Evolutionary conservation across 2,113 vertebrate genomes (phyloP).

Genomic region (Nycticryphes semicollaris): DNA sequence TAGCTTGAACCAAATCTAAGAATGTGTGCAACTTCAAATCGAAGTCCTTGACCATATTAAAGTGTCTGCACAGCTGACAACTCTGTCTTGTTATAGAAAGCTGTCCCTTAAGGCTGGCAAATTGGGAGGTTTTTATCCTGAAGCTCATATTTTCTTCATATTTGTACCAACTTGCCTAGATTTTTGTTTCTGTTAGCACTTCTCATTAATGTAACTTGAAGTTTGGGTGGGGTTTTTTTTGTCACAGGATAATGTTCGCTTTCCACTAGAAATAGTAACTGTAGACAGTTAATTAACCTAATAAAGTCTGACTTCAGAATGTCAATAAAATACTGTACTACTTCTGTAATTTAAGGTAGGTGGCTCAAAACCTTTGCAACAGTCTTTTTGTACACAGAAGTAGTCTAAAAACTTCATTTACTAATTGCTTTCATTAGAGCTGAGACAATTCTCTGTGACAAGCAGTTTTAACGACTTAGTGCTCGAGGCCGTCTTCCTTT

Average conservation of each 20-base stretch:
- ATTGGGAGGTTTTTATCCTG: background rate
- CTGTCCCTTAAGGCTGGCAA: background rate
- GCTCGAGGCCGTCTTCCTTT: slow-evolving; percentile 26
- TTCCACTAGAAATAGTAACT: background rate
- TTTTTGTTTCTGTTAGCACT: background rate
- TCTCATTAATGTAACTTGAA: background rate
- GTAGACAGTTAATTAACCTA: background rate
- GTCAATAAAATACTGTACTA: background rate
- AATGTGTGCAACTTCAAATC: background rate
- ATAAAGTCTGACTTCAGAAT: background rate
- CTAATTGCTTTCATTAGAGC: slow-evolving; percentile 29
- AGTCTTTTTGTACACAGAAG: background rate
- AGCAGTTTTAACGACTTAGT: background rate
- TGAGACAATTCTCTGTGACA: slow-evolving; percentile 4
- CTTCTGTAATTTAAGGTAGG: background rate
- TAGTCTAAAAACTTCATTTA: background rate
- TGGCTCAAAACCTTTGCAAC: background rate
- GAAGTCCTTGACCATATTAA: background rate
- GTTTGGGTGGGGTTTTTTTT: background rate
- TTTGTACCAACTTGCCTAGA: background rate
- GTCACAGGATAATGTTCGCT: background rate
- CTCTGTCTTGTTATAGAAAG: background rate
- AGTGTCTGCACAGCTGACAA: background rate
- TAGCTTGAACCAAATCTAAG: background rate
- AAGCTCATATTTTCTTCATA: background rate